Evolutionary conservation across 1,140 invertebrate species (phyloP).

Genomic region (Carcinoscorpius rotundicauda): DNA sequence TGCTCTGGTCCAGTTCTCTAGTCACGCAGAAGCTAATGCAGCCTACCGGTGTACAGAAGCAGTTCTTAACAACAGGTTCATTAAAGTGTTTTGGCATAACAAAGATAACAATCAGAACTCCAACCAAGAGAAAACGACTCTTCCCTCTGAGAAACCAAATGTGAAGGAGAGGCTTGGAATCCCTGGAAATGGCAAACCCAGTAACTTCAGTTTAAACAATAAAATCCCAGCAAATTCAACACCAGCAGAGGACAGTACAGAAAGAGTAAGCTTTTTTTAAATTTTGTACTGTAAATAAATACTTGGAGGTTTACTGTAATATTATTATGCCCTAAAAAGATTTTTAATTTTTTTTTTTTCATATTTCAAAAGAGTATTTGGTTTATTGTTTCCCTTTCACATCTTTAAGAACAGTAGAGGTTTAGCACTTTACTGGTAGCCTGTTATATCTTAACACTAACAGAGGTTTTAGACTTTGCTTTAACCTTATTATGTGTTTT

Average conservation of each 20-base stretch:
- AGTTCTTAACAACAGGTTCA: constrained; percentile 82
- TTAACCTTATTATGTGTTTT: no score
- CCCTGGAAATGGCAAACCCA: constrained; percentile 14
- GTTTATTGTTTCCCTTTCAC: no score
- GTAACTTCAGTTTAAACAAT: no score
- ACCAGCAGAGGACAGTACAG: constrained; percentile 1
- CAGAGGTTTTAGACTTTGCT: no score
- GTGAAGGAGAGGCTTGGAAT: constrained; percentile 41
- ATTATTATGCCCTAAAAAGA: no score
- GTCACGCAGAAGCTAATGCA: constrained; percentile 72
- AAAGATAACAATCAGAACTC: constrained; percentile 23
- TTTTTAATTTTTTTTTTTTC: no score
- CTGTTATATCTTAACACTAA: no score
- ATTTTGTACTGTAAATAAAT: neutral
- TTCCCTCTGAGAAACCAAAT: constrained; percentile 26
- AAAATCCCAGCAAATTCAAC: constrained; percentile 10
- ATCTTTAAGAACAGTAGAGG: no score
- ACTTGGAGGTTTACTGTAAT: no score
- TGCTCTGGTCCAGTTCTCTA: constrained; percentile 81
- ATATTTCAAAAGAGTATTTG: no score
- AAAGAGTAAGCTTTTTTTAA: constrained; percentile 7
- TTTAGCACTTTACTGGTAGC: no score
- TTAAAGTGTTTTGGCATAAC: constrained; percentile 49
- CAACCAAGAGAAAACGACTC: neutral
- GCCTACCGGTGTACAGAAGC: constrained; percentile 91